Evolutionary conservation across 1,140 invertebrate species (phyloP).

Genomic region (Phortica variegata): DNA sequence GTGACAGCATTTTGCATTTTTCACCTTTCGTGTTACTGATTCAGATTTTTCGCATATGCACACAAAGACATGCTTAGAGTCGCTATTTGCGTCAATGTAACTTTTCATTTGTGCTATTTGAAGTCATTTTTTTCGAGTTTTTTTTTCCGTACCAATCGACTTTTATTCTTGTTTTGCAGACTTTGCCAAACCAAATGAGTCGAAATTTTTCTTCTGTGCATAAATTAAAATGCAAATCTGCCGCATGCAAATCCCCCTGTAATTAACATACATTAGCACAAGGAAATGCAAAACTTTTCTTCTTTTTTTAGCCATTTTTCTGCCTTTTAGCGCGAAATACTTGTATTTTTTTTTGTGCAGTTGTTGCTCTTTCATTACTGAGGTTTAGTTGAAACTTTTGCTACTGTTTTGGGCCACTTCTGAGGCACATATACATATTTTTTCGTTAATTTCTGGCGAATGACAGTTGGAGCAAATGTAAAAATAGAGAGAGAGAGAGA

Average conservation of each 20-base stretch:
- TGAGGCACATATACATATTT: slow-evolving; percentile 36
- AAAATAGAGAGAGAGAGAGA: slow-evolving; percentile 29
- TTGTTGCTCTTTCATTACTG: slow-evolving; percentile 2
- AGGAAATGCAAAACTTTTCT: slow-evolving; percentile 50
- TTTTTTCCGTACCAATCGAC: neutral
- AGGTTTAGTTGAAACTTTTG: slow-evolving; percentile 2
- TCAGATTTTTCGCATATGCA: too few species aligned
- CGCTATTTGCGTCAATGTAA: slow-evolving; percentile 38
- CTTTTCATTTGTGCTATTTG: slow-evolving; percentile 38
- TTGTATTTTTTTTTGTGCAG: slow-evolving; percentile 8
- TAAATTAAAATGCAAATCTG: slow-evolving; percentile 57
- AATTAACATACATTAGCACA: slow-evolving; percentile 56
- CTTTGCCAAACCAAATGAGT: slow-evolving; percentile 19
- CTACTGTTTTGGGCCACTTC: too few species aligned
- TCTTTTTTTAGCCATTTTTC: slow-evolving; percentile 23
- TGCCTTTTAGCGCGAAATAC: too few species aligned
- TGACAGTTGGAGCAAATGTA: slow-evolving; percentile 51
- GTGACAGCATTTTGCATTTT: too few species aligned
- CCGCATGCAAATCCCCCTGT: slow-evolving; percentile 54
- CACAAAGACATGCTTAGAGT: slow-evolving; percentile 19
- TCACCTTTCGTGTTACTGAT: too few species aligned
- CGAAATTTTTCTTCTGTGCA: slow-evolving; percentile 51
- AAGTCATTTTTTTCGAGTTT: slow-evolving; percentile 7
- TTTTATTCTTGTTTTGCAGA: neutral
- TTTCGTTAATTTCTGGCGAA: slow-evolving; percentile 55